phyloP scores from a whole-genome alignment of 2,797 vertebrate species.

The Dipus sagitta region DNA sequence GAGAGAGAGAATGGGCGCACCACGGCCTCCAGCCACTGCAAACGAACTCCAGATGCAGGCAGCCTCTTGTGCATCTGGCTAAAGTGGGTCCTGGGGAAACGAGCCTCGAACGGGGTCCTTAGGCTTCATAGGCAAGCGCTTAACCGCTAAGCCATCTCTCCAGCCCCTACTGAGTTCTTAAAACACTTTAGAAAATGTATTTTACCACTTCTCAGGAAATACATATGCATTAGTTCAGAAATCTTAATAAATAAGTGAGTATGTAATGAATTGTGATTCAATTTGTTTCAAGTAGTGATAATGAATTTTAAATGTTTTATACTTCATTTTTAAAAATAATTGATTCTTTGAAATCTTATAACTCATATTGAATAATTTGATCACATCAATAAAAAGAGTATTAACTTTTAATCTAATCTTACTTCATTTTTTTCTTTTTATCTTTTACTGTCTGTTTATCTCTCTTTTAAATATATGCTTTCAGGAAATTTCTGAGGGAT shows the following conservation, averaged over 20 bases:
- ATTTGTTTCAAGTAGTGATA: conserved; percentile 36
- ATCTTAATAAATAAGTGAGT: neutral
- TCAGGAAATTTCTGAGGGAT: neutral
- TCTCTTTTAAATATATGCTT: neutral
- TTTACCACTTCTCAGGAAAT: neutral
- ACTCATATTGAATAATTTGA: conserved; percentile 13
- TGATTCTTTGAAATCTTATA: conserved; percentile 35
- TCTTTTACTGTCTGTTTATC: neutral
- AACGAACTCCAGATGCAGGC: no score
- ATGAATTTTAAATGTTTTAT: conserved; percentile 15
- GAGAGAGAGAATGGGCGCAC: no score
- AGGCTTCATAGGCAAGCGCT: no score
- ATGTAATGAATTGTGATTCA: conserved; percentile 7
- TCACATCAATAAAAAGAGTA: neutral
- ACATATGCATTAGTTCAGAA: neutral
- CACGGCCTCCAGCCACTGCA: no score
- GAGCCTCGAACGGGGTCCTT: no score
- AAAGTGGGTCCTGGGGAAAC: no score
- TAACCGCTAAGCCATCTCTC: no score
- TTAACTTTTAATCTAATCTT: neutral
- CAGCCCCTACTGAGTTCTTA: neutral
- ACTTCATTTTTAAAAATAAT: neutral
- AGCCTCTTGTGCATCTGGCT: no score
- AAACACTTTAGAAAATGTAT: neutral
- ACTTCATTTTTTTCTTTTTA: neutral